A percentile compares a stretch with the other conserved stretches of the same genome.
phyloP scores from a whole-genome alignment of 2,113 vertebrate genomes.

The Istiophorus platypterus region DNA sequence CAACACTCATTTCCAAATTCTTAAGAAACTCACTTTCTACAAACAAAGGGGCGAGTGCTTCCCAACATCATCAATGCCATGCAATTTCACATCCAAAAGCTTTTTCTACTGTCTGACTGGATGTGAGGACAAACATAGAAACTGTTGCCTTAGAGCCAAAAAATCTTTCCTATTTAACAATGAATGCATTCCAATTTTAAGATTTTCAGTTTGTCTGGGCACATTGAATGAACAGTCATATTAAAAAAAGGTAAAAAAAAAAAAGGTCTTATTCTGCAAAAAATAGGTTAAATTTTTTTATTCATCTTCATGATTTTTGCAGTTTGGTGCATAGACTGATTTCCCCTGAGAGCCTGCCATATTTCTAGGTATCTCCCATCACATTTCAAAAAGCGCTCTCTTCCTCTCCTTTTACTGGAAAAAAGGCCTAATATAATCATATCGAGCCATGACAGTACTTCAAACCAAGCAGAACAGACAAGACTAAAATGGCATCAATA shows the following conservation, averaged over 20 bases:
- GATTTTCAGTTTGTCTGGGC: background rate
- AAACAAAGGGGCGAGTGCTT: background rate
- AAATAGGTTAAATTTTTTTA: no score
- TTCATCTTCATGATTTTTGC: slow-evolving; percentile 23
- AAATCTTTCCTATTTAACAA: background rate
- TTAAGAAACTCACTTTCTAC: background rate
- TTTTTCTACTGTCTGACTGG: background rate
- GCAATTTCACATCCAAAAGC: background rate
- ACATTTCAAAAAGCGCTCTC: slow-evolving; percentile 30
- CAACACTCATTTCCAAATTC: background rate
- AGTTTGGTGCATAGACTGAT: background rate
- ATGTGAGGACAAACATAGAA: background rate
- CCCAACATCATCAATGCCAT: background rate
- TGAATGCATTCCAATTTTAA: background rate
- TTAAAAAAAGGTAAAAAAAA: background rate
- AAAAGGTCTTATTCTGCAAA: background rate
- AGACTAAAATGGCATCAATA: slow-evolving; percentile 46
- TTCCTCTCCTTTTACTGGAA: slow-evolving; percentile 1
- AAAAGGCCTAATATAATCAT: slow-evolving; percentile 67
- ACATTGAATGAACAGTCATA: background rate
- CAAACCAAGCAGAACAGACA: slow-evolving; percentile 66
- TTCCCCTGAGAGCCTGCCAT: slow-evolving; percentile 26
- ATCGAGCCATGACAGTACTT: slow-evolving; percentile 68
- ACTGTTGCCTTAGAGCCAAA: background rate
- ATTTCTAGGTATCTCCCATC: slow-evolving; percentile 42